These are phyloP conservation scores for Rhyacophila evoluta DNA, from an alignment of 2,888 invertebrate genomes.

Conservation along the genomic window DNA sequence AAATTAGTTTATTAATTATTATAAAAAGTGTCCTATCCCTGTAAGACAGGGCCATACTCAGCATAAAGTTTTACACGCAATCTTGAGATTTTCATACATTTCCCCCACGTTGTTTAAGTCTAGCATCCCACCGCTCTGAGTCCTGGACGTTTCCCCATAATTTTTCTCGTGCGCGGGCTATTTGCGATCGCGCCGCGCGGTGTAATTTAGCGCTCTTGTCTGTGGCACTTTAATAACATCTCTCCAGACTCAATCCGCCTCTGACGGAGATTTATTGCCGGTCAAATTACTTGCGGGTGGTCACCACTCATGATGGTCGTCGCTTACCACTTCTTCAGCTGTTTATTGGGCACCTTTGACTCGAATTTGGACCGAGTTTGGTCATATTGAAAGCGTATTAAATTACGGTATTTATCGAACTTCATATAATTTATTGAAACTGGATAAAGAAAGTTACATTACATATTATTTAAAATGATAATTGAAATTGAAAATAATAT, in stretches of 20 bases:
- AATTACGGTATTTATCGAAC: too few species aligned
- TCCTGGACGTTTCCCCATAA: neutral
- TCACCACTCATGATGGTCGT: neutral
- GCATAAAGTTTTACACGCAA: neutral
- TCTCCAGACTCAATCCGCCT: neutral
- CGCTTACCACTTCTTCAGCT: neutral
- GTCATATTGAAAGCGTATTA: neutral
- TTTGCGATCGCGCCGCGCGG: neutral
- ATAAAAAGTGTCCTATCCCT: neutral
- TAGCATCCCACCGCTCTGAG: neutral
- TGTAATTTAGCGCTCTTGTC: neutral
- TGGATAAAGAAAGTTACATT: too few species aligned
- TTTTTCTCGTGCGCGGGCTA: neutral
- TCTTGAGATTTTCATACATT: conserved; percentile 36
- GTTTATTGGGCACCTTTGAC: conserved; percentile 13
- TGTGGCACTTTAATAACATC: conserved; percentile 14
- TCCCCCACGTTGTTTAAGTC: neutral
- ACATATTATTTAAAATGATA: too few species aligned
- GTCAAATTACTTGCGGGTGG: conserved; percentile 4
- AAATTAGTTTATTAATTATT: too few species aligned
- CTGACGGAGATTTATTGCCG: neutral
- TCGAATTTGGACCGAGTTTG: neutral
- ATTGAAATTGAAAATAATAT: too few species aligned
- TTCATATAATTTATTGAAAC: too few species aligned
- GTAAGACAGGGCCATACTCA: neutral